phyloP scores from a whole-genome alignment of 2,113 vertebrate genomes.

The Lontra canadensis region DNA sequence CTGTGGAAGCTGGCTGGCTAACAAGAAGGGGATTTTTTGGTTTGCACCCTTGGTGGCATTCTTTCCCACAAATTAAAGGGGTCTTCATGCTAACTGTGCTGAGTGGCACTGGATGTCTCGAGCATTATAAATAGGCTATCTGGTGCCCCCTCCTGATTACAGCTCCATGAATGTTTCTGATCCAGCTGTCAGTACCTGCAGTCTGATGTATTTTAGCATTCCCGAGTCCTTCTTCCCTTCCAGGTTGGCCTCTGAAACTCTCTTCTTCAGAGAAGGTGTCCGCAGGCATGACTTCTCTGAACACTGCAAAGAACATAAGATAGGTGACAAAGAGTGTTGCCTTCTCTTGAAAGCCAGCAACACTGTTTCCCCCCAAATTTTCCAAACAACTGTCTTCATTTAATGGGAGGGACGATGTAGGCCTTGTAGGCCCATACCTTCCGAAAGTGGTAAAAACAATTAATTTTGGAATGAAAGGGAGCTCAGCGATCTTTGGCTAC shows the following conservation, averaged over 20 bases:
- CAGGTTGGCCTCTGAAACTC: constrained; percentile 90
- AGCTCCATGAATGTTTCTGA: background rate
- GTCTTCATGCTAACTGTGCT: background rate
- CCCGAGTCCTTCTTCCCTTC: constrained; percentile 98
- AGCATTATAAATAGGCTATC: background rate
- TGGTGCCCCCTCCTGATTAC: background rate
- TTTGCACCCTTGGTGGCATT: background rate
- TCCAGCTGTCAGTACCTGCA: constrained; percentile 88
- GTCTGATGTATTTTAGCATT: constrained; percentile 98
- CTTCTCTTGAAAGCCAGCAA: background rate
- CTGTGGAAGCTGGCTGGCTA: background rate
- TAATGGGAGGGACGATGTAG: background rate
- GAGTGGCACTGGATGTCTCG: background rate
- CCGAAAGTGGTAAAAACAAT: background rate
- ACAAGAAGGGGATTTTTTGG: background rate
- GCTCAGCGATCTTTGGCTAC: background rate
- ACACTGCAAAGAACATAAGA: constrained; percentile 84
- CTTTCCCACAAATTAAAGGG: background rate
- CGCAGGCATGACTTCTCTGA: constrained; percentile 97
- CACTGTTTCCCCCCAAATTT: background rate
- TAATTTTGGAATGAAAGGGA: background rate
- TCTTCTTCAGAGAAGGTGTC: constrained; percentile 97
- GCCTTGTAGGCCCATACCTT: background rate
- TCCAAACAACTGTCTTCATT: background rate
- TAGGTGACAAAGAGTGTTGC: background rate